Percentiles rank a stretch among this genome's conserved stretches.
phyloP scores from a whole-genome alignment of 2,797 vertebrate genomes.

The Capromys pilorides region DNA sequence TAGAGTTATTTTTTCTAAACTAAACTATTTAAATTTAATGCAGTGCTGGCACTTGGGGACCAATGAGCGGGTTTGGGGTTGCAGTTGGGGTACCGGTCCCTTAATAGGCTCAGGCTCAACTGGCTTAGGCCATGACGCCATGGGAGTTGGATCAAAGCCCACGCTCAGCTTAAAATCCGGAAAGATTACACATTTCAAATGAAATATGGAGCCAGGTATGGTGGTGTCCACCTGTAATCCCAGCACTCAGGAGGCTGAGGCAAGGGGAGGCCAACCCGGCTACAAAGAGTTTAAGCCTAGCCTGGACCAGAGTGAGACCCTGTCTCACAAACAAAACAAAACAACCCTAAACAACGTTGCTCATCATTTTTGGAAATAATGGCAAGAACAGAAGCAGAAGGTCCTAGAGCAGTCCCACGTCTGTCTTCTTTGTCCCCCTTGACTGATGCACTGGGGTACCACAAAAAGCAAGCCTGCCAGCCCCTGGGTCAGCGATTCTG shows the following conservation, averaged over 20 bases:
- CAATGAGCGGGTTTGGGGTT: background rate
- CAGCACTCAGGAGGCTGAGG: too few species aligned
- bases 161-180: background rate
- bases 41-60: background rate
- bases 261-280: too few species aligned
- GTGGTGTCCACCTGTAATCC: too few species aligned
- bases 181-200: constrained; percentile 41
- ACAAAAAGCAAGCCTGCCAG: constrained; percentile 40
- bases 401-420: background rate
- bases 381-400: constrained; percentile 53
- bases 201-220: background rate
- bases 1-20: too few species aligned
- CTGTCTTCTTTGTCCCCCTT: constrained; percentile 49
- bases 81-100: background rate
- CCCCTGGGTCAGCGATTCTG: constrained; percentile 63
- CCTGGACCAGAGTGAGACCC: too few species aligned
- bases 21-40: background rate
- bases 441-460: constrained; percentile 51
- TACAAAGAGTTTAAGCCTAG: too few species aligned
- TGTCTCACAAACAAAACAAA: too few species aligned
- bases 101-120: background rate
- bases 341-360: background rate
- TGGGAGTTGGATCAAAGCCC: background rate
- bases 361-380: constrained; percentile 60
- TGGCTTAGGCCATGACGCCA: background rate